Base-by-base conservation (phyloP, 2,113 vertebrate species). In the Columba livia region DNA sequence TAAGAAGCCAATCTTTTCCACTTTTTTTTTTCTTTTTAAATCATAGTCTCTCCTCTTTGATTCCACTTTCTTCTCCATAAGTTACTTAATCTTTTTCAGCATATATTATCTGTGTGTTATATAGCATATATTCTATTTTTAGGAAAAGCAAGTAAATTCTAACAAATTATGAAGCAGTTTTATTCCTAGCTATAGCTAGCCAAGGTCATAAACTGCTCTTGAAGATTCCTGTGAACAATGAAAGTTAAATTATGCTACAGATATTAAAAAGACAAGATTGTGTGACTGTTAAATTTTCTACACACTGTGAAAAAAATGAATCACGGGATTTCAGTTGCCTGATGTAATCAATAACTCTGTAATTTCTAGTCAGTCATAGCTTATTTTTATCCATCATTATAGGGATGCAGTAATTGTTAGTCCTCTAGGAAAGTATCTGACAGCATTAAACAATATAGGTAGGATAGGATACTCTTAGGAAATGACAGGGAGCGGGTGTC, bases 181-280 rank as follows among this genome's bases (percentile, higher is more conserved):
- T 70, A 89, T 93, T 96, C 85, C 70, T 24, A 36, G 47, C 14
- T 86, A 8, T 38, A 36, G 51, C 78, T 88, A 88, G 28, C 70
- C 66, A 94, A 95, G 89, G 78, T 94, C 78, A 72, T 80, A 87
- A 95, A 97, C 71, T 26, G 21, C 50, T 88, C 42, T 60, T 91
- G 56, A 96, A 72, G 64, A 95, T 82, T 29, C 36, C 54, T 67
- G 24, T 77, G 90, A 95, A 83, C 57, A 86, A 40, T 70, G 79
- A 20, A 88, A 96, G 88, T 92, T 72, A 96, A 93, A 94, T 94
- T 85, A 61, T 0, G 0, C 54, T 96, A 80, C 54, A 93, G 57
- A n/a, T 89, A 79, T 44, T 94, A 57, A 96, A 92, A 88, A 42
- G 86, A 86, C 75, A 91, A 32, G 31, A 66, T 65, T 93, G 32